phyloP scores from a whole-genome alignment of 2,888 invertebrate genomes.

The Erannis defoliaria region DNA sequence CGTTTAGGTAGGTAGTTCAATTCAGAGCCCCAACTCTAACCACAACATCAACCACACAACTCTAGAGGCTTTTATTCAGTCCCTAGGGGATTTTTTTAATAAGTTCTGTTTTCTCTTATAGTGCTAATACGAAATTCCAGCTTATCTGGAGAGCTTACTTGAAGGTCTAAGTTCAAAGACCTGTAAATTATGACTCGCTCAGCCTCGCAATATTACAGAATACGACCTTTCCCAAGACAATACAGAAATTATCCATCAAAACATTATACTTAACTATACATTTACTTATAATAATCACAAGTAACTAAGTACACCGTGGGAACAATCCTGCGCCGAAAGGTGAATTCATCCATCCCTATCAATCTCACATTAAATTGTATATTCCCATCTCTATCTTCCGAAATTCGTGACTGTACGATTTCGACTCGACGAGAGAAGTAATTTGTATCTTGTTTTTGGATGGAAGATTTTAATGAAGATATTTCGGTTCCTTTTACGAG shows the following conservation, averaged over 20 bases:
- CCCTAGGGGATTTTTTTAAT: too few species aligned
- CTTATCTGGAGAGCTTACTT: not conserved
- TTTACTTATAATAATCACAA: constrained; percentile 48
- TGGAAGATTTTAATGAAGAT: constrained; percentile 60
- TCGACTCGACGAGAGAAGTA: constrained; percentile 60
- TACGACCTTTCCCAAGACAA: constrained; percentile 35
- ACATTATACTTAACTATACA: constrained; percentile 26
- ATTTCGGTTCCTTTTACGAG: constrained; percentile 38
- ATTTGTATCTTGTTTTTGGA: constrained; percentile 63
- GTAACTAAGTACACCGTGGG: constrained; percentile 64
- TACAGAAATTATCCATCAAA: constrained; percentile 38
- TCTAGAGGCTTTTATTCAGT: too few species aligned
- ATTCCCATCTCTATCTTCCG: constrained; percentile 50
- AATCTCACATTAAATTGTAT: constrained; percentile 32
- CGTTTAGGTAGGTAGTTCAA: too few species aligned
- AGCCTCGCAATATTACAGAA: constrained; percentile 11
- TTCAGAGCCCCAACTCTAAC: too few species aligned
- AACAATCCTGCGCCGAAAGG: constrained; percentile 58
- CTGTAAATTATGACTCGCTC: not conserved
- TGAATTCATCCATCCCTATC: constrained; percentile 48
- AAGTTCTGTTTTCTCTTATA: too few species aligned
- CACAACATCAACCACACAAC: too few species aligned
- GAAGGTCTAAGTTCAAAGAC: constrained; percentile 1
- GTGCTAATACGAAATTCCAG: too few species aligned
- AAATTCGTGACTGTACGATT: constrained; percentile 79